Evolutionary conservation across 2,797 vertebrate species (phyloP), one percentile per base, ranked within the genome.

Genomic region (Leuciscus waleckii): DNA sequence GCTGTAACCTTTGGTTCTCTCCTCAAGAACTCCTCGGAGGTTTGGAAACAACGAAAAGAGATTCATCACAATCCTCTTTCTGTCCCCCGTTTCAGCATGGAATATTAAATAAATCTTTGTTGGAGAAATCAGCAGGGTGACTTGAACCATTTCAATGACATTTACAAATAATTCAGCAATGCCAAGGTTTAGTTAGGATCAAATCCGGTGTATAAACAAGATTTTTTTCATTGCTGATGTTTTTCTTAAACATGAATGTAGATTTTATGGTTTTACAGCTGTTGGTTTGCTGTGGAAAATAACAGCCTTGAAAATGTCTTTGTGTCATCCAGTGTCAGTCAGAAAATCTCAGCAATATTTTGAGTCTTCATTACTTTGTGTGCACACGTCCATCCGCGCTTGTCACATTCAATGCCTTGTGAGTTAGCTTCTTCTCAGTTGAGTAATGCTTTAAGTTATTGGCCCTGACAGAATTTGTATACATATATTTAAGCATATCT

Each of bases 371-470:
- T 83, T 87, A 80, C 63, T 84, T 21, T 56, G 82, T 76, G 78
- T 87, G 81, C 77, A n/a, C 61, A 69, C 32, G 46, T 89, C 86
- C 77, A 84, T 87, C 87, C 32, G 41, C 67, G 70, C 75, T 85
- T 89, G 86, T 88, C 87, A 79, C 80, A 75, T 87, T 79, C 76
- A 10, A 77, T 87, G 76, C 65, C 29, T 67, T 73, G 41, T n/a
- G 80, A 83, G 74, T 65, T 84, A 63, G 39, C 69, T 84, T 85
- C 67, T 37, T 68, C 23, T 85, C 84, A 85, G 75, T 74, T 90
- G 88, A 90, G 90, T 89, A 88, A 89, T 88, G 87, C 80, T 85
- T 86, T 83, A 82, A 88, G 71, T 58, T 86, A 89, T 87, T 87
- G 83, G 78, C 78, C 74, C 10, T 85, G 90, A 87, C 90, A 88